A percentile compares a stretch with the other conserved stretches of the same genome.
These are phyloP conservation scores for Pogona vitticeps DNA, from an alignment of 2,113 vertebrate genomes.

Conservation along the genomic window DNA sequence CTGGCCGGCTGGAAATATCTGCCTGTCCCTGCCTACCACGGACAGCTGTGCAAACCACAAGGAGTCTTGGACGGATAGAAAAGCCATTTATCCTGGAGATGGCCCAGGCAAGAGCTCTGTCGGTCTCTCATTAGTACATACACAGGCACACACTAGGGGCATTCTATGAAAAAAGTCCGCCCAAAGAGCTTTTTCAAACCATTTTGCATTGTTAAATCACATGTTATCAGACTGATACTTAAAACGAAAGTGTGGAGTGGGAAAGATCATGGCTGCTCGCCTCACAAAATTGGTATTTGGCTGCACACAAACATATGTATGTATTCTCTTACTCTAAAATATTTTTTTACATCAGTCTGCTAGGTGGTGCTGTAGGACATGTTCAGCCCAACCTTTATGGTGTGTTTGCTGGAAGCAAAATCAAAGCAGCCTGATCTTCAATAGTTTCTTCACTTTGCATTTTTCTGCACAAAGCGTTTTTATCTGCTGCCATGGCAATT, in stretches of 20 bases:
- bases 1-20: neutral
- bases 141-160: too few relatives aligned
- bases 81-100: neutral
- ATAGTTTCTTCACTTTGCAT: neutral
- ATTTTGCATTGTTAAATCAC: neutral
- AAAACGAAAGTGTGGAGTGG: neutral
- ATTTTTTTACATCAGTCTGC: slow-evolving; percentile 64
- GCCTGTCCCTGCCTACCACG: neutral
- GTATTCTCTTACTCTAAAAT: neutral
- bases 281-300: too few relatives aligned
- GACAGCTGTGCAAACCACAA: slow-evolving; percentile 20
- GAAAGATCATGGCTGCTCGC: neutral
- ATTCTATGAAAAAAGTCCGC: neutral
- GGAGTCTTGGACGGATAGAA: neutral
- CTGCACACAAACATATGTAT: too few relatives aligned
- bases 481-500: neutral
- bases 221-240: neutral
- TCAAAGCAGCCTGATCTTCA: neutral
- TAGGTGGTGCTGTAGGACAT: slow-evolving; percentile 72
- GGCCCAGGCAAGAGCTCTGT: neutral
- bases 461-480: neutral
- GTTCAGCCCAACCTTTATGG: slow-evolving; percentile 19
- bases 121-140: too few relatives aligned
- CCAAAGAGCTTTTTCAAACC: neutral
- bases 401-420: neutral